Evolutionary conservation across 2,113 vertebrate genomes (phyloP).

Genomic region (Caranx melampygus): DNA sequence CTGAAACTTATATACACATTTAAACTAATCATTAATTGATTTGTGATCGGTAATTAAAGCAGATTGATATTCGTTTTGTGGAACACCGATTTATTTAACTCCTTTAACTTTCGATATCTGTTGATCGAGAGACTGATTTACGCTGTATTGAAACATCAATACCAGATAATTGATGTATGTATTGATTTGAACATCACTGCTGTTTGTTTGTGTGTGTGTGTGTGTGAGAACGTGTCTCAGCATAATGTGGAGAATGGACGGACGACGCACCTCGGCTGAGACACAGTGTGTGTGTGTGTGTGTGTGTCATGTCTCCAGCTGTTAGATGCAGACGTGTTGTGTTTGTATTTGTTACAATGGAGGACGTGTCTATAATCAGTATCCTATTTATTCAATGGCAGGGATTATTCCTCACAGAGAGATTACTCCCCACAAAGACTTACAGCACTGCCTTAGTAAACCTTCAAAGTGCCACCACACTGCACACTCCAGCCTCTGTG

Average conservation of each 20-base stretch:
- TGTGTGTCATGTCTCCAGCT: neutral
- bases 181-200: neutral
- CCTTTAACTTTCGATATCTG: no score
- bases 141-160: no score
- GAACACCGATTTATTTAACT: no score
- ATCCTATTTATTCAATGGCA: slow-evolving; percentile 30
- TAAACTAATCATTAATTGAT: no score
- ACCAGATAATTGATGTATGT: neutral
- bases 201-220: no score
- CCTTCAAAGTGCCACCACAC: slow-evolving; percentile 31
- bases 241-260: no score
- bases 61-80: no score
- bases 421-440: slow-evolving; percentile 48
- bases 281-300: neutral
- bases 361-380: slow-evolving; percentile 28
- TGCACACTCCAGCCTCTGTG: slow-evolving; percentile 23
- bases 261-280: no score
- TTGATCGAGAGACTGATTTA: no score
- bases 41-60: no score
- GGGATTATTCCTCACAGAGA: slow-evolving; percentile 38
- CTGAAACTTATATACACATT: no score
- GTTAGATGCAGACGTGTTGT: neutral
- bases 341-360: slow-evolving; percentile 12
- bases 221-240: neutral
- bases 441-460: slow-evolving; percentile 24